A percentile compares a stretch with the other conserved stretches of the same genome.
These are phyloP conservation scores for Semicossyphus pulcher DNA, from an alignment of 2,113 vertebrate species.

Conservation along the genomic window DNA sequence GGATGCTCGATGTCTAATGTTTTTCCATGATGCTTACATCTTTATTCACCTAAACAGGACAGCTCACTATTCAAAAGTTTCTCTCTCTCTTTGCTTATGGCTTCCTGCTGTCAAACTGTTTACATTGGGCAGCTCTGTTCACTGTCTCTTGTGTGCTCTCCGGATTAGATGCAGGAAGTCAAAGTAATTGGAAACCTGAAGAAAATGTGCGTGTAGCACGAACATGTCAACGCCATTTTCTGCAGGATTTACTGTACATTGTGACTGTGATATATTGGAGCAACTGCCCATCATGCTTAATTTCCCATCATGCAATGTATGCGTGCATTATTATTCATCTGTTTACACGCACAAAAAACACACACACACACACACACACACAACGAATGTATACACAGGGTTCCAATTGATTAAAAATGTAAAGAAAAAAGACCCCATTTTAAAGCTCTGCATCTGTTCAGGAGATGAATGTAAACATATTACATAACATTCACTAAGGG, in stretches of 20 bases:
- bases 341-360: too few relatives aligned
- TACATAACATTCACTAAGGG: too few relatives aligned
- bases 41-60: slow-evolving; percentile 4
- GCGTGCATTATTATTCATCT: too few relatives aligned
- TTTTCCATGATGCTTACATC: slow-evolving; percentile 23
- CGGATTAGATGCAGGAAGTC: not conserved
- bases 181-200: not conserved
- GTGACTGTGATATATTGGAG: too few relatives aligned
- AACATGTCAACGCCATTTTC: not conserved
- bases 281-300: too few relatives aligned
- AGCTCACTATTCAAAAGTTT: not conserved
- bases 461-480: not conserved
- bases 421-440: too few relatives aligned
- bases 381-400: too few relatives aligned
- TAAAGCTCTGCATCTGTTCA: not conserved
- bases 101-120: slow-evolving; percentile 7
- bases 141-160: not conserved
- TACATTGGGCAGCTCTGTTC: not conserved
- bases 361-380: too few relatives aligned
- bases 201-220: too few relatives aligned
- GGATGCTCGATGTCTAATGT: slow-evolving; percentile 13
- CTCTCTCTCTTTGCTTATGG: not conserved
- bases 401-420: too few relatives aligned
- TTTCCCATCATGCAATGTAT: too few relatives aligned
- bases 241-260: not conserved